A percentile compares a stretch with the other conserved stretches of the same genome.
These are phyloP conservation scores for Pseudobourletiella spinata DNA, from an alignment of 1,140 invertebrate species.

Conservation along the genomic window DNA sequence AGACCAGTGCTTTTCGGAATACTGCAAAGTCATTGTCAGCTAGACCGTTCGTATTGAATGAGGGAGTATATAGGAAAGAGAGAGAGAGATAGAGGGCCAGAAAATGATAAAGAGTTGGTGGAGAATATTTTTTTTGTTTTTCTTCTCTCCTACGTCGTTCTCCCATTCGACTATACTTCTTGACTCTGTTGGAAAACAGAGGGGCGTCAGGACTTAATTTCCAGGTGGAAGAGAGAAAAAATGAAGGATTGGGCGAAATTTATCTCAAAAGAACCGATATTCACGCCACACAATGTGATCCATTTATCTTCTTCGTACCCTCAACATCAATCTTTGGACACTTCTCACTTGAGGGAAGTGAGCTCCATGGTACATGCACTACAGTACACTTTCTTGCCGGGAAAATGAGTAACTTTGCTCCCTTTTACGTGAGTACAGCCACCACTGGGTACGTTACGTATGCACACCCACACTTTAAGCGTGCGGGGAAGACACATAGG, in stretches of 20 bases:
- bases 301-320: slow-evolving; percentile 31
- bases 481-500: too few relatives aligned
- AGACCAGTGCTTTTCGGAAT: too few relatives aligned
- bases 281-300: slow-evolving; percentile 30
- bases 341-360: too few relatives aligned
- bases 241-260: slow-evolving; percentile 32
- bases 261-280: slow-evolving; percentile 31
- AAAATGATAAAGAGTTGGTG: slow-evolving; percentile 7
- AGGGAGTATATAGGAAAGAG: neutral
- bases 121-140: neutral
- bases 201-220: slow-evolving; percentile 32
- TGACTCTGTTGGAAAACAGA: slow-evolving; percentile 16
- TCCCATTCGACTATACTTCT: too few relatives aligned
- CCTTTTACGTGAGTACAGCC: too few relatives aligned
- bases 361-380: too few relatives aligned
- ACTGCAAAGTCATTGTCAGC: neutral
- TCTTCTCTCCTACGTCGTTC: neutral
- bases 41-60: neutral
- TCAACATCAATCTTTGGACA: slow-evolving; percentile 20
- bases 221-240: slow-evolving; percentile 29
- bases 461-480: too few relatives aligned
- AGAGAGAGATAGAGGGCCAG: slow-evolving; percentile 7
- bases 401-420: too few relatives aligned
- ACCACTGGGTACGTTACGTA: too few relatives aligned
- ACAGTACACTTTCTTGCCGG: too few relatives aligned